Conservation (phyloP, 2,113 vertebrate genomes). For the Alaudala cheleensis region DNA sequence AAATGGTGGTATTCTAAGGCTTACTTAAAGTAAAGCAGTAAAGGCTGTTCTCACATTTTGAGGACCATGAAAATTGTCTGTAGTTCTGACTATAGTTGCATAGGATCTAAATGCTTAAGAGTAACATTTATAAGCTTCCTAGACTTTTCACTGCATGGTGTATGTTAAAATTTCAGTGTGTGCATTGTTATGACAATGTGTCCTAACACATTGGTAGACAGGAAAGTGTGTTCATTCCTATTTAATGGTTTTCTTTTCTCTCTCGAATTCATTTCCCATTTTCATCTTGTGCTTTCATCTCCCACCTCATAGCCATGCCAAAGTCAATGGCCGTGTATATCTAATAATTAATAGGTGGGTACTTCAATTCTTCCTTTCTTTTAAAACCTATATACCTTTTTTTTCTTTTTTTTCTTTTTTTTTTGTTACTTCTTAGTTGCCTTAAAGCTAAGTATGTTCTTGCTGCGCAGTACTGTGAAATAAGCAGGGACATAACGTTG, state of each 20-base stretch:
- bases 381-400: neutral
- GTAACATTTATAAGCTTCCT: neutral
- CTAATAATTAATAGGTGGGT: constrained; percentile 99
- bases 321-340: constrained; percentile 98
- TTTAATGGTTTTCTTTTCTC: constrained; percentile 73
- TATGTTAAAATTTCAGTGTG: neutral
- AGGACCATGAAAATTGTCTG: neutral
- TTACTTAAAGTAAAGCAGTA: neutral
- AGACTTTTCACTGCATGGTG: neutral
- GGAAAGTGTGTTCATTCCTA: neutral
- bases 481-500: neutral
- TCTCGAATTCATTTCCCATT: constrained; percentile 70
- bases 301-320: constrained; percentile 88
- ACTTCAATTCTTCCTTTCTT: constrained; percentile 77
- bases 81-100: neutral
- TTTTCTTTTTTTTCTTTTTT: neutral
- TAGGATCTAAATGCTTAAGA: neutral
- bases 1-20: neutral
- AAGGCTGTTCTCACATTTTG: neutral
- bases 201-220: neutral
- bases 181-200: neutral
- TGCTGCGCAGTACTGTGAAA: neutral
- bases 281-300: constrained; percentile 65
- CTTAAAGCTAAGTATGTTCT: constrained; percentile 4
- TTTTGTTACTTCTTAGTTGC: constrained; percentile 2